These are phyloP conservation scores for Streptopelia turtur DNA, from an alignment of 2,797 vertebrate genomes.

Conservation along the genomic window DNA sequence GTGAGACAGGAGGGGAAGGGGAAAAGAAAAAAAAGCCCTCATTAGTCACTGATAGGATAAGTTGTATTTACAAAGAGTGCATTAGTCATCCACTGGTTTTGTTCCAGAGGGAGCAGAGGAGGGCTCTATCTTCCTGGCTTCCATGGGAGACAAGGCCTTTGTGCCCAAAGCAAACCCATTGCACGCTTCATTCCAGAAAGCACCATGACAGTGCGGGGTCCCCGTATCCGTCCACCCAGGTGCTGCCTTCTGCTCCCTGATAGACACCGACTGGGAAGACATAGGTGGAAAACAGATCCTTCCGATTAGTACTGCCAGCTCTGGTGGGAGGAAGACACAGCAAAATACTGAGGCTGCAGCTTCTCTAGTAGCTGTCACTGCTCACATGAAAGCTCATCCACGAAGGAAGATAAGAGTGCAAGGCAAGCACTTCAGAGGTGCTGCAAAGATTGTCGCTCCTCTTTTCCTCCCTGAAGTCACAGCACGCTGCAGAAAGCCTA, in stretches of 20 bases:
- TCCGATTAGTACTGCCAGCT: fast-evolving
- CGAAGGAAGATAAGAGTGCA: conserved; percentile 11
- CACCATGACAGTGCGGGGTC: fast-evolving
- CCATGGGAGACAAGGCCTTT: neutral
- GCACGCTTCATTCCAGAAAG: neutral
- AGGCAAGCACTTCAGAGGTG: conserved; percentile 38
- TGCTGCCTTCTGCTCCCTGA: neutral
- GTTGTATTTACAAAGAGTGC: conserved; percentile 43
- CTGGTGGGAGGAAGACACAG: neutral
- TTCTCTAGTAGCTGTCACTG: conserved; percentile 41
- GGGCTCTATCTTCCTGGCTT: neutral
- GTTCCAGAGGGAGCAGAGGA: conserved; percentile 26
- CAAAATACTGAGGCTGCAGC: conserved; percentile 46
- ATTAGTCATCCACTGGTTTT: conserved; percentile 48
- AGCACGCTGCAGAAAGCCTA: neutral
- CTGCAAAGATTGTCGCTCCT: neutral
- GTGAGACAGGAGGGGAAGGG: neutral
- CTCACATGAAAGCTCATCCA: conserved; percentile 24
- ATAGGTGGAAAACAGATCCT: neutral
- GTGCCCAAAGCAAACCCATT: fast-evolving
- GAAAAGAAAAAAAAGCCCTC: neutral
- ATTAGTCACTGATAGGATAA: conserved; percentile 49
- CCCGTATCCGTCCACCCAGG: neutral
- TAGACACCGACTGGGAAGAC: fast-evolving
- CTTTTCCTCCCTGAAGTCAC: neutral